These are phyloP conservation scores for Leptinotarsa tumamoca DNA, from an alignment of 2,888 invertebrate genomes.

Conservation along the genomic window DNA sequence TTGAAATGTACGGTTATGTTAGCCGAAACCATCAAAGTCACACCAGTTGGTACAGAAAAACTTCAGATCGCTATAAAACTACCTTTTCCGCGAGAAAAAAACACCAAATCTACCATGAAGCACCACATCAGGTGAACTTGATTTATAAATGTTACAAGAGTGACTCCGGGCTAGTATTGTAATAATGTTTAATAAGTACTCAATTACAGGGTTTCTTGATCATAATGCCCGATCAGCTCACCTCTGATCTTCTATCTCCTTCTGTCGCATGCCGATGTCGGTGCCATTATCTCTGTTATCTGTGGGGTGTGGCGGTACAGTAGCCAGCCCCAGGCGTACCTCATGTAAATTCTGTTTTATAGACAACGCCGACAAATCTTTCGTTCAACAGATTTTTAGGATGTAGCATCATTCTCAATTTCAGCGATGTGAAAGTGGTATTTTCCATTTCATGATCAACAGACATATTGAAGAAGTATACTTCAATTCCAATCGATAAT, in stretches of 20 bases:
- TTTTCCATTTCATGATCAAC: too few species aligned
- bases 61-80: neutral
- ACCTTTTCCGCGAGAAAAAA: constrained; percentile 11
- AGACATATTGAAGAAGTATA: too few species aligned
- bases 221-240: constrained; percentile 58
- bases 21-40: neutral
- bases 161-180: constrained; percentile 49
- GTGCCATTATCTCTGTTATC: constrained; percentile 50
- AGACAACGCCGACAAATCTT: constrained; percentile 53
- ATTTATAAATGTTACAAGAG: constrained; percentile 38
- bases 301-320: constrained; percentile 61
- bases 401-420: neutral
- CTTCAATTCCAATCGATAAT: too few species aligned
- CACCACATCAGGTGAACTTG: constrained; percentile 37
- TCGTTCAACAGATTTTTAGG: constrained; percentile 38
- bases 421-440: neutral
- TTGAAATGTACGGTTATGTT: too few species aligned
- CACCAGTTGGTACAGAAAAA: neutral
- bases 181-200: constrained; percentile 62
- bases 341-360: constrained; percentile 60
- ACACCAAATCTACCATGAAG: constrained; percentile 2
- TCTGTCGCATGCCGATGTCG: constrained; percentile 45
- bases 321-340: constrained; percentile 58
- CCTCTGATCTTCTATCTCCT: constrained; percentile 52
- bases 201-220: constrained; percentile 61